phyloP scores from a whole-genome alignment of 2,888 invertebrate genomes.

The Melanostoma scalare region DNA sequence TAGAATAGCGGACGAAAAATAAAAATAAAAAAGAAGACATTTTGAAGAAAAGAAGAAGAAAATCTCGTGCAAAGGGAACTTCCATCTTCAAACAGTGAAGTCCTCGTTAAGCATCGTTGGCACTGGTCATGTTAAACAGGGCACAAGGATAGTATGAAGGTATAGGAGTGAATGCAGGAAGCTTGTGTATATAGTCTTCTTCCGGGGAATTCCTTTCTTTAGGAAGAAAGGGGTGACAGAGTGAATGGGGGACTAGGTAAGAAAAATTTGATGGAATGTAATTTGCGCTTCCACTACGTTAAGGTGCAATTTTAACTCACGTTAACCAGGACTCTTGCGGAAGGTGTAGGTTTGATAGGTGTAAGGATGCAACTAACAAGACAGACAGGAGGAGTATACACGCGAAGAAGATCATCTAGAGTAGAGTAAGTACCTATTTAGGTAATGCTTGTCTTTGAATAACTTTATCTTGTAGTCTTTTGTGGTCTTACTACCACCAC shows the following conservation, averaged over 20 bases:
- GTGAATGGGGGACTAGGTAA: not conserved
- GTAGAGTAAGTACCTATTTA: slow-evolving; percentile 42
- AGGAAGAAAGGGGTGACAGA: too few relatives aligned
- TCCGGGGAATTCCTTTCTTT: not conserved
- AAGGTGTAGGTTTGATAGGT: slow-evolving; percentile 13
- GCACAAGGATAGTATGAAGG: slow-evolving; percentile 27
- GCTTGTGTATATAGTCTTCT: not conserved
- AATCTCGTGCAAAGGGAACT: slow-evolving; percentile 41
- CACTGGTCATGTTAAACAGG: slow-evolving; percentile 67
- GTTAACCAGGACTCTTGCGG: slow-evolving; percentile 35
- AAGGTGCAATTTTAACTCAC: slow-evolving; percentile 56
- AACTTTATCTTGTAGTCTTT: slow-evolving; percentile 33
- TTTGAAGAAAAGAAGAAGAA: slow-evolving; percentile 9
- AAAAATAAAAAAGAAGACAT: not conserved
- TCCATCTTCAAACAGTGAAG: slow-evolving; percentile 62
- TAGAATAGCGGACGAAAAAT: slow-evolving; percentile 7
- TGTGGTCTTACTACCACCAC: not conserved
- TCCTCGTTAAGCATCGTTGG: slow-evolving; percentile 65
- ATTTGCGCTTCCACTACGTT: slow-evolving; percentile 62
- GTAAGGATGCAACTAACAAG: slow-evolving; percentile 27
- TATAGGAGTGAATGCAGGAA: slow-evolving; percentile 3
- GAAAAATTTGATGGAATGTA: slow-evolving; percentile 65
- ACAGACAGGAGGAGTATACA: not conserved
- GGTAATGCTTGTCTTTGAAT: slow-evolving; percentile 38
- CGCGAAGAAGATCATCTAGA: slow-evolving; percentile 31